phyloP scores from a whole-genome alignment of 2,113 vertebrate genomes.

The Tupaia chinensis region DNA sequence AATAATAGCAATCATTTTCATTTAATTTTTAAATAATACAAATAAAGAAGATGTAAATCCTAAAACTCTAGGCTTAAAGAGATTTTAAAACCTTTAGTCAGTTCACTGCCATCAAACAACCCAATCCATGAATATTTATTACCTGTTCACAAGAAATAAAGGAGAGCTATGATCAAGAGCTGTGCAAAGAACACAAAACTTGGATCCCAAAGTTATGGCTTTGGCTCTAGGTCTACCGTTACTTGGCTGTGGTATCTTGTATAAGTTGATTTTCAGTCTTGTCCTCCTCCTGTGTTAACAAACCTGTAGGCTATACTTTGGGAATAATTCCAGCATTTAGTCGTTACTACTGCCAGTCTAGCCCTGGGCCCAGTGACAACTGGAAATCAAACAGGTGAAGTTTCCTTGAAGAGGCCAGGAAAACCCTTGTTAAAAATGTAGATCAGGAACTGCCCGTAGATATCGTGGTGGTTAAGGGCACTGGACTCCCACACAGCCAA shows the following conservation, averaged over 20 bases:
- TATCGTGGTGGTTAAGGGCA: too few species aligned
- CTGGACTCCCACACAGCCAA: too few species aligned
- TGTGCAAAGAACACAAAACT: too few species aligned
- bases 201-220: not conserved
- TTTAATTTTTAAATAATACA: not conserved
- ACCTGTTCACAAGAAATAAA: not conserved
- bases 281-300: not conserved
- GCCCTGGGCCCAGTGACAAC: accelerated
- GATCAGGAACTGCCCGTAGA: too few species aligned
- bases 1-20: not conserved
- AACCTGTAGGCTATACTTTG: not conserved
- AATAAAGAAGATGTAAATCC: not conserved
- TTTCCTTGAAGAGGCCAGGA: not conserved
- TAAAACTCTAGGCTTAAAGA: not conserved
- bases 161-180: not conserved
- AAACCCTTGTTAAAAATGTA: not conserved
- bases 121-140: not conserved
- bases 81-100: not conserved
- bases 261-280: not conserved
- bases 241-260: not conserved
- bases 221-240: not conserved
- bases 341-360: accelerated
- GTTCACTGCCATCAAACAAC: too few species aligned
- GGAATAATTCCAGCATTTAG: not conserved
- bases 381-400: not conserved